Evolutionary conservation across 2,113 vertebrate species (phyloP).

Genomic region (Salvelinus namaycush): DNA sequence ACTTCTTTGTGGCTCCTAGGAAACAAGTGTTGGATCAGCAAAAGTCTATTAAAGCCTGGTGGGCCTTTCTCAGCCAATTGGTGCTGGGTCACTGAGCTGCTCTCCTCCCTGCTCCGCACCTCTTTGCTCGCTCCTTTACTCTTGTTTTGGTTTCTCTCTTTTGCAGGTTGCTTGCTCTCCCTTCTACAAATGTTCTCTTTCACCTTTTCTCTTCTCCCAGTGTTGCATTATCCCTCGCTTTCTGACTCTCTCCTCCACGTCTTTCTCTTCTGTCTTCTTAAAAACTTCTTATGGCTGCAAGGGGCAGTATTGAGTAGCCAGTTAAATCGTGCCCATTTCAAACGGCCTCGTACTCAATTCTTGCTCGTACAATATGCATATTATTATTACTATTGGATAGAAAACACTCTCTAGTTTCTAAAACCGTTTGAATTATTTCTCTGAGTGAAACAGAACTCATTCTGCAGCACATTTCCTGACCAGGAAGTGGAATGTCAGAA

Average conservation of each 20-base stretch:
- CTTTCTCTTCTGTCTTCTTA: neutral
- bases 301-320: too few relatives aligned
- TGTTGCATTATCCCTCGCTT: neutral
- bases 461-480: too few relatives aligned
- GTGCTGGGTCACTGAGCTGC: conserved; percentile 98
- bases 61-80: conserved; percentile 99
- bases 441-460: too few relatives aligned
- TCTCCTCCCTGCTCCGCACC: conserved; percentile 90
- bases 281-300: too few relatives aligned
- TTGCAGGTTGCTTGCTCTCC: neutral
- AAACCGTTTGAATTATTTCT: too few relatives aligned
- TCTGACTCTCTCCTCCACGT: neutral
- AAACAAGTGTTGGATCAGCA: conserved; percentile 99
- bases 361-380: too few relatives aligned
- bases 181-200: neutral
- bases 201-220: conserved; percentile 3
- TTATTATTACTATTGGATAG: too few relatives aligned
- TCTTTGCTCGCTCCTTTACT: conserved; percentile 57
- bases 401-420: too few relatives aligned
- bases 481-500: too few relatives aligned
- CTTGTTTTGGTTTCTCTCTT: conserved; percentile 12
- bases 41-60: conserved; percentile 99
- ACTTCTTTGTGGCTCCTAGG: conserved; percentile 96
- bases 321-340: too few relatives aligned
- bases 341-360: too few relatives aligned